Conservation (phyloP, 2,113 vertebrate genomes). For the Aspidoscelis tigris region DNA sequence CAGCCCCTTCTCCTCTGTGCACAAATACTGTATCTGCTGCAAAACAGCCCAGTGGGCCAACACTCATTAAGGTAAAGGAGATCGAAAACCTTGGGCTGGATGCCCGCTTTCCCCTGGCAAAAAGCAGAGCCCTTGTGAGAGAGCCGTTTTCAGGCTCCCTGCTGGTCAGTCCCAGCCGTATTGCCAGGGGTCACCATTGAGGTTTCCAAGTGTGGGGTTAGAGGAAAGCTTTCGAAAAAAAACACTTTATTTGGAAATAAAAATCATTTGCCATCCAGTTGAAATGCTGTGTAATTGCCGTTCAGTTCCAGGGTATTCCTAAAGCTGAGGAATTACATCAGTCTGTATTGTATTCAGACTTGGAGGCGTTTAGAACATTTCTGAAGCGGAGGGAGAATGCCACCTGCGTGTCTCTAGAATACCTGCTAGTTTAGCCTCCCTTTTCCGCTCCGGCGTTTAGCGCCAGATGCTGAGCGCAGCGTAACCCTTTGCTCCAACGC, state of each 20-base stretch:
- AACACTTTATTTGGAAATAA: too few relatives aligned
- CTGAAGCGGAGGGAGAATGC: neutral
- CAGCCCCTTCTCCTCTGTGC: slow-evolving; percentile 64
- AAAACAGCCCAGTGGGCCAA: slow-evolving; percentile 82
- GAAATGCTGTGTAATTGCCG: neutral
- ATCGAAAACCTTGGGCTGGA: neutral
- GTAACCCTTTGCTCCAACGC: neutral
- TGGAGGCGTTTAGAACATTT: neutral
- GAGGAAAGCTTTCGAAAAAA: too few relatives aligned
- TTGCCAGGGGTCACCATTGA: neutral
- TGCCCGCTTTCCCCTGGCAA: neutral
- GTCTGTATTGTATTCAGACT: neutral
- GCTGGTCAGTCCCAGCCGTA: neutral
- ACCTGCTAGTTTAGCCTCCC: neutral
- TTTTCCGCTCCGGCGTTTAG: neutral
- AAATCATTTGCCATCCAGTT: neutral
- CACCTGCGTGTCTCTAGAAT: neutral
- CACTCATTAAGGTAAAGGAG: slow-evolving; percentile 88
- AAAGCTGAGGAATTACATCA: neutral
- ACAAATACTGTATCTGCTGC: slow-evolving; percentile 72
- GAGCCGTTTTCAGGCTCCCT: too few relatives aligned
- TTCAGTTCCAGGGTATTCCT: neutral
- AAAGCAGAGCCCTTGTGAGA: neutral
- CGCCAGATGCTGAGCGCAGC: neutral
- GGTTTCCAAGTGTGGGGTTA: neutral